Base-by-base conservation (phyloP, 2,888 invertebrate genomes). In the Tineola bisselliella region DNA sequence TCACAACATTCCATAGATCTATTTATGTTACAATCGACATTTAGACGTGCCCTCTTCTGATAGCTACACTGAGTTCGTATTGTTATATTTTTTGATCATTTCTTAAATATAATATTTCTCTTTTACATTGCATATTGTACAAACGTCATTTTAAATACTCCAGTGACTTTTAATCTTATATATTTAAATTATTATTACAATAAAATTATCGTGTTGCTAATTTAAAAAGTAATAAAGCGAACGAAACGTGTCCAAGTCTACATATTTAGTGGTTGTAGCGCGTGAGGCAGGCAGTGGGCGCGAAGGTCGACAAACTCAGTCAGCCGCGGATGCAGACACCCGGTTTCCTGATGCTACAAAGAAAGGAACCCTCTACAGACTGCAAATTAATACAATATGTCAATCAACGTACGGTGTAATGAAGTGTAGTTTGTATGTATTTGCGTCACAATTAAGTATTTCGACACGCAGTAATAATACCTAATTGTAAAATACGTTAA, bases 301-400 rank as follows among this genome's bases (percentile, higher is more conserved):
- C 69, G 75, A 76, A 76, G 78, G 77, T 78, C 78, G 75, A 73
- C 74, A 78, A 79, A 78, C 78, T 74, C 73, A 63, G 48, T 17
- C 13, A 48, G 48, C 48, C 48, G 67, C 65, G 62, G 66, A 71
- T 63, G 69, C 66, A 67, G 57, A n/a, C 38, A 52, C 56, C 66
- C 69, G 68, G 71, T 72, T 77, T 77, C 77, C 76, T 72, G 72
- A 71, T 48, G 44, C 31, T 38, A 38, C 38, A 25, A 25, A 25
- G 25, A 25, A 25, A 25, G 25, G 25, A 25, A 25, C 25, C 4
- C 4, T 2, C 3, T 43, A n/a, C 13, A 4, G 43, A 43, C 43
- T 43, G 43, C 43, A 43, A 43, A 43, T 43, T 12, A 43, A 43
- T 10, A 25, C 2, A 4, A 25, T 25, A 43, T 15, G 18, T 38